Evolutionary conservation across 2,888 invertebrate genomes (phyloP), one percentile per base, ranked within the genome.

Genomic region (Heteropelma amictum): DNA sequence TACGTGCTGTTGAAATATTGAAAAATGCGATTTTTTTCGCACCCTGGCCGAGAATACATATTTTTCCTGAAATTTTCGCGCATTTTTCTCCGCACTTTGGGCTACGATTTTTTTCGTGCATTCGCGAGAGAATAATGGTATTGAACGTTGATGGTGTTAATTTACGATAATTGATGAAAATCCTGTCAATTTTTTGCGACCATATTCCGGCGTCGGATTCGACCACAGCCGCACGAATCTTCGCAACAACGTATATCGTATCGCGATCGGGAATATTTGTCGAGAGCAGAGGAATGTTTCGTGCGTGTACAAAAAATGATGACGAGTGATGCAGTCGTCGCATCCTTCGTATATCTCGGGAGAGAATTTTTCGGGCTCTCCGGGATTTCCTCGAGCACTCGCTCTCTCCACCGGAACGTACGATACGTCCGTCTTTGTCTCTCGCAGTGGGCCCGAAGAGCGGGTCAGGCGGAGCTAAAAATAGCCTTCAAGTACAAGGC

Each of bases 401-500:
- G 33, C 70, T 49, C 14, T 42, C n/a, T 33, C 1, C 30, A 1
- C 60, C 30, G 30, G 5, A 7, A 38, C 21, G 12, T 17, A 23
- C 19, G 17, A 17, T 38, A 17, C 14, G 12, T 63, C 38, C 47
- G 35, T 63, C 53, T 53, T 65, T 38, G 73, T 64, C 35, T 64
- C 51, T 51, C 71, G 42, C 45, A 47, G 26, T 63, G 71, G 68
- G 21, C 51, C 68, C 47, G 47, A 51, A 45, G 45, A 40, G 47
- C 14, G 53, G 49, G 38, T 42, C 38, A 35, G 21, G 14, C 10
- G 38, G 4, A 14, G 71, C 75, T 76, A 76, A 76, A 76, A 76
- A 76, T 76, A 76, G 71, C 53, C 35, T 28, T 33, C 28, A 72
- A 53, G 75, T 68, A 72, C 75, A 76, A 68, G 68, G 38, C 67